Conservation (phyloP, 2,797 vertebrate genomes). For the Takifugu ocellatus region DNA sequence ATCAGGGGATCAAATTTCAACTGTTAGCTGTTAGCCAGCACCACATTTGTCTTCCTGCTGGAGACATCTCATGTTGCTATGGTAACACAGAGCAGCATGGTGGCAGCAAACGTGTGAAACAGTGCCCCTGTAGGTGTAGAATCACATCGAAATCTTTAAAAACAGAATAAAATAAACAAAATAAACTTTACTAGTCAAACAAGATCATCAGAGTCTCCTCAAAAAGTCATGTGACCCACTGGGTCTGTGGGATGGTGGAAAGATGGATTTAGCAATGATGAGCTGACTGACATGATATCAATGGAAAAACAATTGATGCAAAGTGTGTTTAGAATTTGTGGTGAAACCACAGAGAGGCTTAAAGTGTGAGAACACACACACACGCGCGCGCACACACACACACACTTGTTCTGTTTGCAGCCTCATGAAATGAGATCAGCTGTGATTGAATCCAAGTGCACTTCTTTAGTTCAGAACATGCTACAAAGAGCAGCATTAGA, state of each 20-base stretch:
- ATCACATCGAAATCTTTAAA: too few relatives aligned
- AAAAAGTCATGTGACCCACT: background rate
- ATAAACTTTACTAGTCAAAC: too few relatives aligned
- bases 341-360: slow-evolving; percentile 7
- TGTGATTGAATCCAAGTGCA: slow-evolving; percentile 11
- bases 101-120: too few relatives aligned
- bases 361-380: slow-evolving; percentile 18
- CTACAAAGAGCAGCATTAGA: background rate
- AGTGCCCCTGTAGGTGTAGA: too few relatives aligned
- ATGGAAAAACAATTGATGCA: slow-evolving; percentile 12
- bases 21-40: too few relatives aligned
- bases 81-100: too few relatives aligned
- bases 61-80: too few relatives aligned
- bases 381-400: background rate
- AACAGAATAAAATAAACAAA: too few relatives aligned
- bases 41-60: too few relatives aligned
- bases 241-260: slow-evolving; percentile 6
- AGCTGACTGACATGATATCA: slow-evolving; percentile 19
- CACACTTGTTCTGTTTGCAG: background rate
- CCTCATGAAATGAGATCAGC: slow-evolving; percentile 2
- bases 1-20: too few relatives aligned
- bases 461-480: slow-evolving; percentile 9
- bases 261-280: slow-evolving; percentile 2
- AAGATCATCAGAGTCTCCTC: background rate
- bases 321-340: slow-evolving; percentile 25